phyloP scores from a whole-genome alignment of 2,113 vertebrate genomes.

The Otis tarda region DNA sequence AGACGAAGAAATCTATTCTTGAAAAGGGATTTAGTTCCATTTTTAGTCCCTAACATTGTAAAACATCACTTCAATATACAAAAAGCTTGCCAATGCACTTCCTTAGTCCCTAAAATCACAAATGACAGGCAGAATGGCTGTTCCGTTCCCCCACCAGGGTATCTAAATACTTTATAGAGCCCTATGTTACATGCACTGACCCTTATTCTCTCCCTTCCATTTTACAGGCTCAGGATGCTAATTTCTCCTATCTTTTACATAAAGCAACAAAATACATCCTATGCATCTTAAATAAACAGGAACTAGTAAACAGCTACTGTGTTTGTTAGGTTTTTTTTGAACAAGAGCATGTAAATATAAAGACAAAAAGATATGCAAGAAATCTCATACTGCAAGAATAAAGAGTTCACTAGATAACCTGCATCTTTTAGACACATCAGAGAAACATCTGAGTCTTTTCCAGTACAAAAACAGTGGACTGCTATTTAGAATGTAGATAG shows the following conservation, averaged over 20 bases:
- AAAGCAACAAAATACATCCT: background rate
- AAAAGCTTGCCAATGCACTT: background rate
- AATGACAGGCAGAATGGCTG: background rate
- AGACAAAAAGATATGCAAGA: background rate
- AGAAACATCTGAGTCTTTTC: background rate
- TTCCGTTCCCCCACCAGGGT: background rate
- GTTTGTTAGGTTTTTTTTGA: background rate
- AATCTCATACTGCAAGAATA: background rate
- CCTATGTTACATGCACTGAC: rapidly evolving
- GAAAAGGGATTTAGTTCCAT: background rate
- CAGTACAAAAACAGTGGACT: background rate
- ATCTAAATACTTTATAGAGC: background rate
- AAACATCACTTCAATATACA: background rate
- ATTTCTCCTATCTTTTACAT: background rate
- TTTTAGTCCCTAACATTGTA: background rate
- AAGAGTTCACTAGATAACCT: background rate
- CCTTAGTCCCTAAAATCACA: background rate
- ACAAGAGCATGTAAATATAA: background rate
- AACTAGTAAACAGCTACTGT: background rate
- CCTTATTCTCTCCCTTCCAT: too few species aligned
- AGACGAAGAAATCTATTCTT: background rate
- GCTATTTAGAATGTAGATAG: background rate
- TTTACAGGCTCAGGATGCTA: background rate
- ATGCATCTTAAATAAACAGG: background rate
- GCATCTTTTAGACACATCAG: background rate